Evolutionary conservation across 1,140 invertebrate species (phyloP), one percentile per base, ranked within the genome.

Genomic region (Drosophila saltans): DNA sequence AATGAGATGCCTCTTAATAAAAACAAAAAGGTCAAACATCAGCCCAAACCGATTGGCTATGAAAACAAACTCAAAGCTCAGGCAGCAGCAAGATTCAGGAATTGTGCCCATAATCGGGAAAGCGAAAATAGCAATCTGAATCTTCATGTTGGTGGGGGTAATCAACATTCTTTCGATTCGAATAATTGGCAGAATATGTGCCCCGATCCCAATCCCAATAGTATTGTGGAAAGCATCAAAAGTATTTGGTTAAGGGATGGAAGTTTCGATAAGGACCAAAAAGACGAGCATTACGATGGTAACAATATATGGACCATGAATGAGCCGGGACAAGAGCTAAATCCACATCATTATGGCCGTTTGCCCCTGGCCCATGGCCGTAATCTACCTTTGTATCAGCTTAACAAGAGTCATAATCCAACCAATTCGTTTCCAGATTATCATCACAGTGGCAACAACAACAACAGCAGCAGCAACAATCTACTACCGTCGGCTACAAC

Each of bases 181-280:
- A 40, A 24, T 24, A 39, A 1, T 40, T 59, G 57, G 57, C 57
- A 24, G 24, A 10, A 11, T 11, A 2, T 3, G 0, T 26, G 43
- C 7, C 24, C 36, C 11, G 74, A 68, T 65, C 6, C 69, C 4
- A 68, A 68, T 68, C 55, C 74, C 4, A 76, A 72, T 26, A 68
- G 65, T 39, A 68, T 76, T 39, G 74, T 73, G 16, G 65, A 76
- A 0, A 68, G 74, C 41, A 76, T 76, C n/a, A 76, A 76, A 5
- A 68, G 55, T 16, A 63, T 68, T 55, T 72, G 39, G 60, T 60
- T 57, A 9, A 21, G 5, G 30, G 52, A 67, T 6, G 62, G 45
- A 6, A 41, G 8, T 4, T 24, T 40, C 4, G 16, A 57, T 4
- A 26, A 52, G 7, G 21, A 66, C 6, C 16, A 16, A 16, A 55